Base-by-base conservation (phyloP, 2,888 invertebrate genomes). In the Labia minor region DNA sequence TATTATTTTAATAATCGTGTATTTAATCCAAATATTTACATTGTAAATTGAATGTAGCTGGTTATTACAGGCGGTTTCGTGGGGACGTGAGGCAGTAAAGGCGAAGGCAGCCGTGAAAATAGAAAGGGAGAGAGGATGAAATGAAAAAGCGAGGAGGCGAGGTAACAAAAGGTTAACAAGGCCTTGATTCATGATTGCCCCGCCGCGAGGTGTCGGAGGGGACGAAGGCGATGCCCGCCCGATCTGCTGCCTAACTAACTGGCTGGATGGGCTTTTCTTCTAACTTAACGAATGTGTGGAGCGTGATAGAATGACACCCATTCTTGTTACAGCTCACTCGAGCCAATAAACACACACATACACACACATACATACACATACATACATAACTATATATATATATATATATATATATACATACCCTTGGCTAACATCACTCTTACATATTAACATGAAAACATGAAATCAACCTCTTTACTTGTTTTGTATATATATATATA, bases 1-100 rank as follows among this genome's bases (percentile, higher is more conserved):
- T 49, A 49, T 49, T 49, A 49, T 49, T 49, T 49, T 49, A 49
- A 49, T 49, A 49, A 49, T 49, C 49, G 49, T 49, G 49, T 49
- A 49, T 49, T 49, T 49, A 49, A 49, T 49, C 49, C 49, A 49
- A 49, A 49, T 49, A 49, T 49, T 49, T 49, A 49, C 49, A 49
- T 49, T 49, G 49, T 49, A 49, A 49, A 49, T 49, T 49, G 49
- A 49, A 49, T 49, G 49, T 49, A 49, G 49, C 14, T 49, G 49
- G 49, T 49, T 11, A 49, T 49, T 49, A 49, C 49, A 4, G 4
- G 49, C 14, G 49, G 49, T 2, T 49, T 49, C 49, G 49, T 49
- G 49, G 49, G 49, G 49, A 49, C 49, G 49, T 49, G 49, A 49
- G 49, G 49, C 16, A 49, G 49, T 14, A 49, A 49, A 49, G 49